phyloP scores from a whole-genome alignment of 2,113 vertebrate genomes.

The Alaudala cheleensis region DNA sequence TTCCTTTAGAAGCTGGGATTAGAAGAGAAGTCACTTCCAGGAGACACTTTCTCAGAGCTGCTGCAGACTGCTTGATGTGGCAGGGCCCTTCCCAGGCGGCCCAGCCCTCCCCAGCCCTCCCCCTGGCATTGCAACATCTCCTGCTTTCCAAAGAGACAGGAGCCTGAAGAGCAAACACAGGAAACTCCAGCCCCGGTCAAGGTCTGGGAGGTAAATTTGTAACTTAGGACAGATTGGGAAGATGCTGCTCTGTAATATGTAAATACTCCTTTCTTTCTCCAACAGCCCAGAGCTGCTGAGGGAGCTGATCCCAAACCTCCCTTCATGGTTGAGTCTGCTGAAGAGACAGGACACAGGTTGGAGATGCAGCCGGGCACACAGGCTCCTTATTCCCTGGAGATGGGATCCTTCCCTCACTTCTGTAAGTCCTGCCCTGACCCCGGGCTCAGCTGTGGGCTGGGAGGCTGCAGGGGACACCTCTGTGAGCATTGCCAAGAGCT shows the following conservation, averaged over 20 bases:
- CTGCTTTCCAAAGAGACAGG: background rate
- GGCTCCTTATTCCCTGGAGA: conserved; percentile 17
- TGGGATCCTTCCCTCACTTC: conserved; percentile 41
- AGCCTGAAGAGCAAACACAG: conserved; percentile 39
- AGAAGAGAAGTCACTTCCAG: background rate
- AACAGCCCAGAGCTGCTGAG: background rate
- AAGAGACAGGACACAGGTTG: conserved; percentile 7
- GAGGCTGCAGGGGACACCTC: accelerated
- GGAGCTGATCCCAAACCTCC: background rate
- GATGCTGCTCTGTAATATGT: conserved; percentile 4
- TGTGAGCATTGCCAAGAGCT: background rate
- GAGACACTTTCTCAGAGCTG: background rate
- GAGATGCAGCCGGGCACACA: conserved; percentile 14
- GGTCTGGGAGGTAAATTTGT: conserved; percentile 69
- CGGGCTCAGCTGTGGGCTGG: background rate
- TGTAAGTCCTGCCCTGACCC: conserved; percentile 34
- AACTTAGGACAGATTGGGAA: conserved; percentile 23
- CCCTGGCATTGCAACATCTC: conserved; percentile 53
- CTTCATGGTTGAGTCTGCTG: conserved; percentile 25
- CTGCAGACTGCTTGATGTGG: background rate
- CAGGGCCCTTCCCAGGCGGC: background rate
- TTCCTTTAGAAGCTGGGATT: background rate
- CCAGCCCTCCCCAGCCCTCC: conserved; percentile 26
- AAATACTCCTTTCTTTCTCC: conserved; percentile 26
- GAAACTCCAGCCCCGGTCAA: conserved; percentile 47